phyloP scores from a whole-genome alignment of 2,113 vertebrate species.

The Lampris megalopsis region DNA sequence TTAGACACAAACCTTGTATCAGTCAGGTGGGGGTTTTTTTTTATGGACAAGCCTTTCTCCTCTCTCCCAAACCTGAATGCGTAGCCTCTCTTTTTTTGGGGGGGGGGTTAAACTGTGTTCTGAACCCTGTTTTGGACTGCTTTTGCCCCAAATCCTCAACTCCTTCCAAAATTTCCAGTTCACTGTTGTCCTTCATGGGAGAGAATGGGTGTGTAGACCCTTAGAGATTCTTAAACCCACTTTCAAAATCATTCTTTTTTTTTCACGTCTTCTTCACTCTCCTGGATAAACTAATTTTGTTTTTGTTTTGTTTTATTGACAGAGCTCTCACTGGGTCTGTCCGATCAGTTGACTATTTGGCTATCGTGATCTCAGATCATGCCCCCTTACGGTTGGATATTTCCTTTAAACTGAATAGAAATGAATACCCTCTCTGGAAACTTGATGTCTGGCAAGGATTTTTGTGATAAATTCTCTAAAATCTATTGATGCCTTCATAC shows the following conservation, averaged over 20 bases:
- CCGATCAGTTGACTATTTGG: too few species aligned
- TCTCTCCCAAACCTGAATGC: background rate
- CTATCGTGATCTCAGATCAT: too few species aligned
- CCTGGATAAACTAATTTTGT: too few species aligned
- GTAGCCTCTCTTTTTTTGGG: background rate
- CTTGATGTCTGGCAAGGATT: too few species aligned
- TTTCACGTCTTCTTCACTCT: background rate
- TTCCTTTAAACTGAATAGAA: too few species aligned
- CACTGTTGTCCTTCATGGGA: background rate
- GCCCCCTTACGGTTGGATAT: too few species aligned
- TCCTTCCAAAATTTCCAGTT: background rate
- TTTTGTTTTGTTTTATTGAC: too few species aligned
- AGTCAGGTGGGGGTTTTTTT: background rate
- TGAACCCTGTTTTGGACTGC: background rate
- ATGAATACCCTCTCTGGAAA: too few species aligned
- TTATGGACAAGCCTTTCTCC: background rate
- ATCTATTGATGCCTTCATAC: too few species aligned
- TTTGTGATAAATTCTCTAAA: too few species aligned
- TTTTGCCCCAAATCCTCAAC: background rate
- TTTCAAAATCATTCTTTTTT: conserved; percentile 6
- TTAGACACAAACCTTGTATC: background rate
- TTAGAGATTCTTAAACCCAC: background rate
- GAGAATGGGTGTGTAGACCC: conserved; percentile 6
- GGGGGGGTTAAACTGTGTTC: conserved; percentile 1
- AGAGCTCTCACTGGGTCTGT: too few species aligned